A percentile compares a stretch with the other conserved stretches of the same genome.
Evolutionary conservation across 37 sponge, comb jelly and placozoan genomes (phyloP).

Genomic region (Bolinopsis microptera): DNA sequence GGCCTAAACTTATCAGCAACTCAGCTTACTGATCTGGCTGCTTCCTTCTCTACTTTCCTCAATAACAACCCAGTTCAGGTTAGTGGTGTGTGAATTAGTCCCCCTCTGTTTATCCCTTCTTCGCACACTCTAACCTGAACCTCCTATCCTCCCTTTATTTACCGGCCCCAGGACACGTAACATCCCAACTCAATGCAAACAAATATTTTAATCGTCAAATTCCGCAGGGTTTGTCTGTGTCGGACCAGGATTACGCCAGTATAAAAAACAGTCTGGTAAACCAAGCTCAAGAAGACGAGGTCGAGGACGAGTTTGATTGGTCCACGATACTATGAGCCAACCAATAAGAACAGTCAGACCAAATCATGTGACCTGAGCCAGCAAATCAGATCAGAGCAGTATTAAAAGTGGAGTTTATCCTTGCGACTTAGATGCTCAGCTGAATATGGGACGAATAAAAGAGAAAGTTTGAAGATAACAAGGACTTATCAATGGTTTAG

Average conservation of each 20-base stretch:
- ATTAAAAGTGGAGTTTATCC: too few relatives aligned
- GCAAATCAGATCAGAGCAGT: too few relatives aligned
- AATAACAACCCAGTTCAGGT: slow-evolving; percentile 55
- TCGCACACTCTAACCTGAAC: too few relatives aligned
- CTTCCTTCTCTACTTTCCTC: slow-evolving; percentile 24
- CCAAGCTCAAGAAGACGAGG: slow-evolving; percentile 49
- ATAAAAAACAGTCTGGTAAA: neutral
- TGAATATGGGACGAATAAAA: too few relatives aligned
- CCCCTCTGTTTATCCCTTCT: neutral
- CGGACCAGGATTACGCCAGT: slow-evolving; percentile 25
- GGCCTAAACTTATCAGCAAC: slow-evolving; percentile 53
- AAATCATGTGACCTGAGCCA: too few relatives aligned
- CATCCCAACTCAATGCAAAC: too few relatives aligned
- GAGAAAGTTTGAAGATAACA: too few relatives aligned
- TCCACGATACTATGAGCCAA: slow-evolving; percentile 25
- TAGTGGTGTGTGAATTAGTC: neutral
- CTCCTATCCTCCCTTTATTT: too few relatives aligned
- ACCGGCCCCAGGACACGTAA: too few relatives aligned
- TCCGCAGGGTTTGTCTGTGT: slow-evolving; percentile 6
- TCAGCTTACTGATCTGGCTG: slow-evolving; percentile 47
- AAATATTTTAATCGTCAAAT: neutral
- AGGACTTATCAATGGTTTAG: too few relatives aligned
- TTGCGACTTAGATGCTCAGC: too few relatives aligned
- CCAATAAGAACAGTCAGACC: slow-evolving; percentile 10
- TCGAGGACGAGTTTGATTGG: slow-evolving; percentile 65